Base-by-base conservation (phyloP, 2,113 vertebrate genomes). In the Chinchilla lanigera region DNA sequence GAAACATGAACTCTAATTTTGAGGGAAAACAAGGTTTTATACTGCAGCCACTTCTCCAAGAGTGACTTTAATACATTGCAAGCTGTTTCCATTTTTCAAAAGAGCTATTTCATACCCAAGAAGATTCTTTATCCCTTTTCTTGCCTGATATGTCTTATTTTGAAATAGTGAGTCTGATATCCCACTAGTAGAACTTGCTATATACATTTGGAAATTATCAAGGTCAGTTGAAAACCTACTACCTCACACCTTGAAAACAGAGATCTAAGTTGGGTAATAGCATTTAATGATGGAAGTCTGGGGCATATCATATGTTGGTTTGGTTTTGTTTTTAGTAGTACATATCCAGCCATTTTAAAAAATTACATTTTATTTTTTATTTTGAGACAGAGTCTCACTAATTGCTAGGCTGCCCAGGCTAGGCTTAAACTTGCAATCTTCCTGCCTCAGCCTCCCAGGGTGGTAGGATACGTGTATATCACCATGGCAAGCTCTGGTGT, bases 61-160 rank as follows among this genome's bases (percentile, higher is more conserved):
- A 47, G 26, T 80, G 38, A 86, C 61, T 71, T 93, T 96, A 86
- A 96, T 92, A 54, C 9, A 86, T 20, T 20, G 10, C 50, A 90
- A 69, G 35, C 54, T 89, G 38, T 83, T 90, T 86, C 22, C 52
- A 89, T 94, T 95, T 96, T 92, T 58, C n/a, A 69, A 80, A 92
- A 92, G 10, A 80, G 26, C n/a, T n/a, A 58, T 87, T 89, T 92
- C 60, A 94, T 61, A 95, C 96, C n/a, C 33, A 12, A 83, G 85
- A 85, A 92, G 47, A 94, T 52, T 89, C 61, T 65, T 87, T 84
- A 73, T 30, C 41, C 63, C 56, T 61, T 92, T 94, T 93, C 54
- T 92, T 87, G 60, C 35, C 89, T 33, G n/a, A 22, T 60, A 96
- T 75, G 24, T 84, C 61, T n/a, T 86, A 86, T 56, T 97, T 92